A percentile compares a stretch with the other conserved stretches of the same genome.
phyloP scores from a whole-genome alignment of 1,140 invertebrate genomes.

The Dendroctonus valens region DNA sequence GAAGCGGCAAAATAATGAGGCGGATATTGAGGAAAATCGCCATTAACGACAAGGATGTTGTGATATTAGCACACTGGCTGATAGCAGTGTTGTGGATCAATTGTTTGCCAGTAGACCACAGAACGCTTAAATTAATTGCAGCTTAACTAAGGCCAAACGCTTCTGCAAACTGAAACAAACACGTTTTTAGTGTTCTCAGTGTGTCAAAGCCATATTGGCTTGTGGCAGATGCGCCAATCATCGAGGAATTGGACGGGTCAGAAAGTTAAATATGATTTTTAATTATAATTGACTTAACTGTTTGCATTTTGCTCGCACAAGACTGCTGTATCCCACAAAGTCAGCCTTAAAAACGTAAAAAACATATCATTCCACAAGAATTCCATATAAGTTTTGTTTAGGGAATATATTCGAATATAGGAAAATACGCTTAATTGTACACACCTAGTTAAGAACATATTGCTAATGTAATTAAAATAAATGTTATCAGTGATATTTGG shows the following conservation, averaged over 20 bases:
- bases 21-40: conserved; percentile 92
- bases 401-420: not conserved
- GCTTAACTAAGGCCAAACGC: not conserved
- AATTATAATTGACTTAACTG: not conserved
- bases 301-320: conserved; percentile 4
- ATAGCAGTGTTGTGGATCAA: conserved; percentile 78
- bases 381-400: not conserved
- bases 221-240: not conserved
- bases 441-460: too few relatives aligned
- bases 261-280: not conserved
- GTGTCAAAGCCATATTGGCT: not conserved
- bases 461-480: not conserved
- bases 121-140: conserved; percentile 24
- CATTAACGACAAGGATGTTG: conserved; percentile 80
- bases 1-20: conserved; percentile 98
- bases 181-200: too few relatives aligned
- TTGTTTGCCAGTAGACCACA: conserved; percentile 70
- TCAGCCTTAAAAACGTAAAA: not conserved
- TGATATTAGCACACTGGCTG: conserved; percentile 89
- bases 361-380: conserved; percentile 15
- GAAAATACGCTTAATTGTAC: not conserved
- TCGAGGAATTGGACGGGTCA: not conserved
- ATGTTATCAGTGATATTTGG: not conserved
- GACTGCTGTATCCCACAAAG: not conserved
- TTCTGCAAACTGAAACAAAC: not conserved